phyloP scores from a whole-genome alignment of 2,113 vertebrate genomes.

The Orcinus orca region DNA sequence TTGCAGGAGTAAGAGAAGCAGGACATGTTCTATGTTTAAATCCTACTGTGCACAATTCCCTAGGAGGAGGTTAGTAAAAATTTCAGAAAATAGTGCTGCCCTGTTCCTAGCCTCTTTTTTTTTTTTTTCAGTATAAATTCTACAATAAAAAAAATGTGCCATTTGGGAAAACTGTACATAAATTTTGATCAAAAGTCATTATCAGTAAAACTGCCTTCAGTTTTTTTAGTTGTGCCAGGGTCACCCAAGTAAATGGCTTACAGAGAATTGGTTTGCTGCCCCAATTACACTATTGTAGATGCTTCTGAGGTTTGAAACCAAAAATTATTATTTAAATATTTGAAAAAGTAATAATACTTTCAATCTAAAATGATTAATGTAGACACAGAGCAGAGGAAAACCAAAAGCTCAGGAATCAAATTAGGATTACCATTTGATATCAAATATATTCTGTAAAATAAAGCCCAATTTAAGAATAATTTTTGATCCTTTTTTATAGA shows the following conservation, averaged over 20 bases:
- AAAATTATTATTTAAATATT: neutral
- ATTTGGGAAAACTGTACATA: neutral
- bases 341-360: neutral
- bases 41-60: slow-evolving; percentile 1
- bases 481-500: neutral
- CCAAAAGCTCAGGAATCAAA: neutral
- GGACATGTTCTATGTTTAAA: neutral
- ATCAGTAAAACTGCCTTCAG: neutral
- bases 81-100: neutral
- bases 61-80: neutral
- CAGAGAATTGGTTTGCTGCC: neutral
- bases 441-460: neutral
- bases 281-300: neutral
- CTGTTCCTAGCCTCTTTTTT: neutral
- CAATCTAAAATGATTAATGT: neutral
- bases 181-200: slow-evolving; percentile 11
- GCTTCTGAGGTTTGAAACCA: neutral
- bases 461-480: neutral
- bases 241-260: neutral
- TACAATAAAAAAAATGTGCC: neutral
- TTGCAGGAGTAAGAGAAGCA: neutral
- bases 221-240: neutral
- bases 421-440: neutral
- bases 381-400: neutral
- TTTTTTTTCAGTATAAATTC: neutral